A percentile compares a stretch with the other conserved stretches of the same genome.
Evolutionary conservation across 2,888 invertebrate species (phyloP).

Genomic region (Cinara cedri): DNA sequence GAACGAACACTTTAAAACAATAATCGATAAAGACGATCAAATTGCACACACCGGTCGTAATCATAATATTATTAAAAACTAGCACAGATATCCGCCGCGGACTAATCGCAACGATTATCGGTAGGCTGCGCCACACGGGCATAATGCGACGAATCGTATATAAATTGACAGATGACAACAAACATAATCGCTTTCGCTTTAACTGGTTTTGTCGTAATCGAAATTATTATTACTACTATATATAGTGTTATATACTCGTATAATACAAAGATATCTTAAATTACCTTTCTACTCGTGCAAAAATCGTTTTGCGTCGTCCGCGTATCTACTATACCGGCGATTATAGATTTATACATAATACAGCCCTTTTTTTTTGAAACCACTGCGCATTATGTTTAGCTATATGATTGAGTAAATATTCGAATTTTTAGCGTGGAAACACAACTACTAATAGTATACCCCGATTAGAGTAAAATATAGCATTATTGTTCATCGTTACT

Average conservation of each 20-base stretch:
- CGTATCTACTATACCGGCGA: not conserved
- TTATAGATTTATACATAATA: not conserved
- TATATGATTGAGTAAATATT: too few relatives aligned
- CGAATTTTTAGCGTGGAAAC: too few relatives aligned
- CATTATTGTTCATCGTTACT: too few relatives aligned
- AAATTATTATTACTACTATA: slow-evolving; percentile 13
- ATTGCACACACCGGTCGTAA: not conserved
- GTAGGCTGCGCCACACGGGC: not conserved
- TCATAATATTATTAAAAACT: slow-evolving; percentile 2
- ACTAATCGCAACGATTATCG: slow-evolving; percentile 27
- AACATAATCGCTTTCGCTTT: slow-evolving; percentile 40
- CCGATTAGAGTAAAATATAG: too few relatives aligned
- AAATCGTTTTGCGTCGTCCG: not conserved
- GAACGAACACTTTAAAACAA: too few relatives aligned
- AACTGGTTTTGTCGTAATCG: slow-evolving; percentile 44
- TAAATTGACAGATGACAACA: slow-evolving; percentile 18
- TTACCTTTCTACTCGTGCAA: slow-evolving; percentile 37
- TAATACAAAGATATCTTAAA: slow-evolving; percentile 13
- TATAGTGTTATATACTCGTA: too few relatives aligned
- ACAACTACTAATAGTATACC: too few relatives aligned
- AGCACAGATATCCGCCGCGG: not conserved
- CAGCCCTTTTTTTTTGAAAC: not conserved
- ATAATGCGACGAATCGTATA: not conserved
- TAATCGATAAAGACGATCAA: too few relatives aligned
- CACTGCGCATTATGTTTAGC: not conserved